Conservation (phyloP, 2,888 invertebrate species). For the Mamestra brassicae region DNA sequence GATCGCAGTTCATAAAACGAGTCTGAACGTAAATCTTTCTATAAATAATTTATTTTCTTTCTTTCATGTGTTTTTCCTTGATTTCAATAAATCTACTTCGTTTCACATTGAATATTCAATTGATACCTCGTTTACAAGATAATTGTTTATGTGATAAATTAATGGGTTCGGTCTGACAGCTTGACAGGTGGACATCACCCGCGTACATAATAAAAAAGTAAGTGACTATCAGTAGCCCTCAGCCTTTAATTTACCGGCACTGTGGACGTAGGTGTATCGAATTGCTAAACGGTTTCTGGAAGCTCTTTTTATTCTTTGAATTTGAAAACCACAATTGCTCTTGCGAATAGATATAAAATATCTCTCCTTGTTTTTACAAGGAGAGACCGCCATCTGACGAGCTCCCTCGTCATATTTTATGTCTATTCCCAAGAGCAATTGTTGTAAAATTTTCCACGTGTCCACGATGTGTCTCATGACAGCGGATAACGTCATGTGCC, state of each 20-base stretch:
- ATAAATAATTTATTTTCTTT: not conserved
- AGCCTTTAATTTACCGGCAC: not conserved
- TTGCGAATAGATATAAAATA: not conserved
- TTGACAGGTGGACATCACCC: constrained; percentile 6
- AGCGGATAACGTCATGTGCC: constrained; percentile 67
- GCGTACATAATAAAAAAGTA: constrained; percentile 13
- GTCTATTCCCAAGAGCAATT: constrained; percentile 40
- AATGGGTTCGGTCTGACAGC: constrained; percentile 28
- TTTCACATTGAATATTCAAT: constrained; percentile 2
- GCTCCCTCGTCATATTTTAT: constrained; percentile 12
- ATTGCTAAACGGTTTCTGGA: not conserved
- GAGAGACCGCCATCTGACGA: not conserved
- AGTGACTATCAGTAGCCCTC: constrained; percentile 1
- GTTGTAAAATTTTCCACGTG: constrained; percentile 74
- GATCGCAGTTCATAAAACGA: constrained; percentile 15
- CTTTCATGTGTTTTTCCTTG: not conserved
- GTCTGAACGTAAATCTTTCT: not conserved
- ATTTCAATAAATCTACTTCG: not conserved
- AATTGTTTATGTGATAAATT: constrained; percentile 32
- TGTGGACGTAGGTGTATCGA: not conserved
- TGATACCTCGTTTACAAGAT: not conserved
- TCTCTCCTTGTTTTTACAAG: not conserved
- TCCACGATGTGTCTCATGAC: constrained; percentile 70
- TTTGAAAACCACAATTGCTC: too few relatives aligned
- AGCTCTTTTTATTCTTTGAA: not conserved